A percentile compares a stretch with the other conserved stretches of the same genome.
Evolutionary conservation across 2,797 vertebrate genomes (phyloP).

Genomic region (Sarcoramphus papa): DNA sequence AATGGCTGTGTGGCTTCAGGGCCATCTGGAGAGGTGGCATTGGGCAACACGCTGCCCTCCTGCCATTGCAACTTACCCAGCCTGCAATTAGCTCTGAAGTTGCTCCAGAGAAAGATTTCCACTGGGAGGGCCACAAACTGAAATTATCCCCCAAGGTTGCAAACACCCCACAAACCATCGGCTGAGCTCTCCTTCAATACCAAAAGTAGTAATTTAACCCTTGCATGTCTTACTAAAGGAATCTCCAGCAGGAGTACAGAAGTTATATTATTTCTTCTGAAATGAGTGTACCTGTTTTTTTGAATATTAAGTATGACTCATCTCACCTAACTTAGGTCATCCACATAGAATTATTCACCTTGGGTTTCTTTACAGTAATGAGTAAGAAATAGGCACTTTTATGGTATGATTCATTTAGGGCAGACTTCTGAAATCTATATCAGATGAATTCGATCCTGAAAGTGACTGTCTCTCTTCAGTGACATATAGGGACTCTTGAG

Average conservation of each 20-base stretch:
- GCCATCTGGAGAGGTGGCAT: background rate
- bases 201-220: background rate
- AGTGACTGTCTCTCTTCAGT: background rate
- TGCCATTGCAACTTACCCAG: background rate
- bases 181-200: background rate
- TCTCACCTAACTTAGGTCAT: background rate
- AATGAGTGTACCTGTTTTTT: background rate
- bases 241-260: background rate
- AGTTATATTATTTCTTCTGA: background rate
- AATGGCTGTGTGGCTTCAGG: rapidly evolving
- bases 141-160: background rate
- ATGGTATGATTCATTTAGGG: background rate
- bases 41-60: rapidly evolving
- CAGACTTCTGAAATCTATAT: background rate
- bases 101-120: background rate
- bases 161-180: background rate
- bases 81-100: background rate
- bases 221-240: background rate
- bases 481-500: background rate
- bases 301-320: background rate
- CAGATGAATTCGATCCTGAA: background rate
- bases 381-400: background rate
- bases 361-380: background rate
- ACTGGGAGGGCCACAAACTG: background rate
- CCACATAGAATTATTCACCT: background rate